Conservation (phyloP, 1,140 invertebrate species). For the Maconellicoccus hirsutus region DNA sequence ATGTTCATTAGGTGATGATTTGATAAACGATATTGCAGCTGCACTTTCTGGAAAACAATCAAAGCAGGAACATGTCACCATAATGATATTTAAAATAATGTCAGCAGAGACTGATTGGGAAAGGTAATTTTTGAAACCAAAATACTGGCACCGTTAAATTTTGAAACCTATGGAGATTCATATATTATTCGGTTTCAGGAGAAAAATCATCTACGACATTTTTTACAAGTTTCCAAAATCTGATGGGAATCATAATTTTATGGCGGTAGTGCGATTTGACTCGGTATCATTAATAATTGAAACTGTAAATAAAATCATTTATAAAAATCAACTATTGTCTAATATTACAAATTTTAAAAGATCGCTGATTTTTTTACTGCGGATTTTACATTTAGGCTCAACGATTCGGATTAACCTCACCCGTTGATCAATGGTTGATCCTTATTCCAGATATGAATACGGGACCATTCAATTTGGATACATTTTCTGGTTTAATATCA, state of each 20-base stretch:
- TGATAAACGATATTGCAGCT: not conserved
- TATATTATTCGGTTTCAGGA: constrained; percentile 31
- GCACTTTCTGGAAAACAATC: constrained; percentile 7
- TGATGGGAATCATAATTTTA: constrained; percentile 39
- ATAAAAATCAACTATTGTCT: not conserved
- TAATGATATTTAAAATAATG: constrained; percentile 41
- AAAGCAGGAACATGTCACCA: not conserved
- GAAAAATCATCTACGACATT: constrained; percentile 39
- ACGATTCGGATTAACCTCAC: constrained; percentile 48
- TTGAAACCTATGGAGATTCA: not conserved
- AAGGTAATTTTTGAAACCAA: constrained; percentile 26
- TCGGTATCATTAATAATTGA: constrained; percentile 45
- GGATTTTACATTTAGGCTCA: constrained; percentile 42
- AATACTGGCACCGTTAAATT: too few relatives aligned
- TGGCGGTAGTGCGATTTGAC: constrained; percentile 38
- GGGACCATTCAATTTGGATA: constrained; percentile 39
- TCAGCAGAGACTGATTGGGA: constrained; percentile 38
- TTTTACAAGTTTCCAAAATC: constrained; percentile 39
- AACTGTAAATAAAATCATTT: not conserved
- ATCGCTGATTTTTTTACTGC: constrained; percentile 26
- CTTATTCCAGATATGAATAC: constrained; percentile 49
- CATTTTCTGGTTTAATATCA: constrained; percentile 43
- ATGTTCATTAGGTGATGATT: constrained; percentile 34
- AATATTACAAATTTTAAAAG: not conserved
- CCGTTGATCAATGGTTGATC: constrained; percentile 65